These are phyloP conservation scores for Parazoanthus darwini DNA, from an alignment of 92 coral and sea anemone genomes.

Conservation along the genomic window DNA sequence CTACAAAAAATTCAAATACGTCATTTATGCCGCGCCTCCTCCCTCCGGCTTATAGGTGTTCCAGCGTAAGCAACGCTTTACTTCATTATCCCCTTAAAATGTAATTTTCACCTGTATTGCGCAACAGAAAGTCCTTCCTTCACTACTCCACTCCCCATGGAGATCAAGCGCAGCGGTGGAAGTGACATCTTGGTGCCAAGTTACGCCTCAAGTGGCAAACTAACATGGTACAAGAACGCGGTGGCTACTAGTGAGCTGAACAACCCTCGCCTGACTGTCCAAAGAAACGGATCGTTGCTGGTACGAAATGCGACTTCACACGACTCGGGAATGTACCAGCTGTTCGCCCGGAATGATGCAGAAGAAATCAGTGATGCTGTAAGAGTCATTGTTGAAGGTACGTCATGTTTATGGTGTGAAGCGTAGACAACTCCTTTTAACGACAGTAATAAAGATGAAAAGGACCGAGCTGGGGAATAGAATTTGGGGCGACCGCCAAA, in stretches of 20 bases:
- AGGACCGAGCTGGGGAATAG: too few relatives aligned
- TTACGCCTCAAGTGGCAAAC: conserved; percentile 9
- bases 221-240: conserved; percentile 35
- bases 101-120: neutral
- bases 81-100: neutral
- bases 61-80: too few relatives aligned
- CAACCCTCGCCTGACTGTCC: conserved; percentile 16
- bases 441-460: too few relatives aligned
- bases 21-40: too few relatives aligned
- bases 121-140: conserved; percentile 24
- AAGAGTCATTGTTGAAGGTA: conserved; percentile 16
- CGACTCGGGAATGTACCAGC: conserved; percentile 33
- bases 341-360: conserved; percentile 1
- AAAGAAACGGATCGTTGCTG: conserved; percentile 9
- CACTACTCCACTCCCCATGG: conserved; percentile 17
- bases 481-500: too few relatives aligned
- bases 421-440: neutral
- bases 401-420: neutral
- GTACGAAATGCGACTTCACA: conserved; percentile 28
- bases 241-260: neutral
- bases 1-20: too few relatives aligned
- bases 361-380: conserved; percentile 22
- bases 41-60: too few relatives aligned
- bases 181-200: conserved; percentile 25
- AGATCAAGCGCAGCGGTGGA: conserved; percentile 8